Evolutionary conservation across 1,140 invertebrate species (phyloP), one percentile per base, ranked within the genome.

Genomic region (Diplogasteroides magnus): DNA sequence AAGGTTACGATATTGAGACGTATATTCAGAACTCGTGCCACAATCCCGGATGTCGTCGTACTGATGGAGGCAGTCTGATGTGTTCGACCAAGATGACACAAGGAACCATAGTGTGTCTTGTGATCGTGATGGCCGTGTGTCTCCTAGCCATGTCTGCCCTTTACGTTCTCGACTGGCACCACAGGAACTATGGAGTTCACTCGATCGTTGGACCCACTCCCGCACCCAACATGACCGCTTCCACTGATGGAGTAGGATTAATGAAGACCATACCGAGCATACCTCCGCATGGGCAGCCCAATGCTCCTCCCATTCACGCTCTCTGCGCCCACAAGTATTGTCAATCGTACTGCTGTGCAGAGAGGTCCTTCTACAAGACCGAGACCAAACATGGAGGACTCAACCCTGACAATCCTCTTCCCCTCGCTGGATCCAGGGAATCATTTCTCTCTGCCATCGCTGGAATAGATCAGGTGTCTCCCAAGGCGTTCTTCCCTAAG

Each of bases 141-240:
- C 66, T 78, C 28, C 58, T 77, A 13, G 70, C 77, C 1, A 78
- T 78, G 77, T 75, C 77, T 32, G 75, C 68, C 28, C 67, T 79
- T 14, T 80, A 80, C 68, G 74, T 80, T 61, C 29, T 81, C n/a
- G 80, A 82, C 60, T 81, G 81, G 79, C 82, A 83, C 63, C 79
- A 83, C 37, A 67, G 79, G 32, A 81, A 74, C 37, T 82, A 78
- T 68, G 74, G 74, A 37, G 65, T 66, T 58, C 74, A 59, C 28
- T 32, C 61, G 25, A 62, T 66, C 48, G 70, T 67, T 48, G 48
- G 25, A 61, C 37, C 48, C 60, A 55, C 71, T 28, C 58, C 23
- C 37, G 61, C 55, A 57, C n/a, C n/a, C n/a, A n/a, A n/a, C n/a
- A n/a, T n/a, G n/a, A n/a, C n/a, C 0, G 27, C 14, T 62, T 68